Evolutionary conservation across 2,888 invertebrate genomes (phyloP), one percentile per base, ranked within the genome.

Genomic region (Hirtodrosophila alboralis): DNA sequence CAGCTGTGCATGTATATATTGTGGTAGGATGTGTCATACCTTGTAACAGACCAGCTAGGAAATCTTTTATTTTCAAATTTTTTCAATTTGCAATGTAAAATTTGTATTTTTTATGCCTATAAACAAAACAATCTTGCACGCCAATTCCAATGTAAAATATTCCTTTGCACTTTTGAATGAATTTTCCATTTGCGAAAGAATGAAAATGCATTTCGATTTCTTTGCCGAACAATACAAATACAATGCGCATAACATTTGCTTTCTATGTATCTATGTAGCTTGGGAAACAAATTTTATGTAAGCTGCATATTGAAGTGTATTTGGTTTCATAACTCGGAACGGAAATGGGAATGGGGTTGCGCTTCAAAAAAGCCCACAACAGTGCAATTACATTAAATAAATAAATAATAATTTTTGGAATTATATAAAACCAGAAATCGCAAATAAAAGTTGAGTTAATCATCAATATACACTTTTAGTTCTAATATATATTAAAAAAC

Each of bases 311-410:
- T 34, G 26, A 28, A 30, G 36, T 59, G 44, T 43, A 37, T 37
- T 62, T 64, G 59, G 72, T 81, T 86, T 86, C 83, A 84, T 81
- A 81, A 81, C 81, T 52, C 33, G 40, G 23, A 64, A 44, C 85
- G 80, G 80, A 81, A 81, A 81, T 68, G 61, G 59, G 16, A 86
- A 66, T 68, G 81, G 64, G 68, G 77, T 65, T 86, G 72, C 28
- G n/a, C 10, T 16, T 28, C 9, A 9, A 26, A 27, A n/a, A 34
- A 27, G 10, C 14, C 14, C 14, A 8, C 36, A 45, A 9, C 7
- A 31, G 12, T 16, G 12, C 7, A 30, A 28, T 21, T 1, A 18
- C n/a, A n/a, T n/a, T n/a, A 18, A 3, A 18, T 18, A 18, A 3
- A 18, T 18, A 18, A n/a, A n/a, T n/a, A n/a, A n/a, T n/a, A n/a